Evolutionary conservation across 2,113 vertebrate species (phyloP).

Genomic region (Monopterus albus): DNA sequence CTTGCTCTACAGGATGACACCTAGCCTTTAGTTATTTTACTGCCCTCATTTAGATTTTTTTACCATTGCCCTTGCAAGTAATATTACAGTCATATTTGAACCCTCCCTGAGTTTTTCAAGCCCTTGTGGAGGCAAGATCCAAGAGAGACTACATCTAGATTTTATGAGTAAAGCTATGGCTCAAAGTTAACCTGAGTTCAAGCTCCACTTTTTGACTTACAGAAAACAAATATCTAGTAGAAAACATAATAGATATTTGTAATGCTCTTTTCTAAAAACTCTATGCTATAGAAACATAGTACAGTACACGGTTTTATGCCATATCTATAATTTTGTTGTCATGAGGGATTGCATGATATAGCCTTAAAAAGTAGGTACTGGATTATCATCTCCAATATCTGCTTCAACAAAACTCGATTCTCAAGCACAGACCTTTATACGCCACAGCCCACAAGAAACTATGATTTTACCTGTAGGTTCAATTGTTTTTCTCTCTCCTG

Average conservation of each 20-base stretch:
- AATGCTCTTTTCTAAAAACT: background rate
- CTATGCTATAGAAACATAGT: background rate
- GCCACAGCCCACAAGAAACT: slow-evolving; percentile 9
- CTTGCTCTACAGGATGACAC: slow-evolving; percentile 47
- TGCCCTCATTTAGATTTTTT: slow-evolving; percentile 36
- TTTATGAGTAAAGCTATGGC: slow-evolving; percentile 31
- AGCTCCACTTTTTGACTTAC: slow-evolving; percentile 42
- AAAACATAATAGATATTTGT: slow-evolving; percentile 39
- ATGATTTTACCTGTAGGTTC: slow-evolving; percentile 4
- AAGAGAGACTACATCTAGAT: slow-evolving; percentile 32
- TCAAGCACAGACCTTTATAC: background rate
- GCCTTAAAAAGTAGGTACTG: slow-evolving; percentile 18
- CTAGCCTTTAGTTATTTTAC: slow-evolving; percentile 45
- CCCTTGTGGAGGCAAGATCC: slow-evolving; percentile 9
- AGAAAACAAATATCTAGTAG: slow-evolving; percentile 44
- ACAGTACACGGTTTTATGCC: no score
- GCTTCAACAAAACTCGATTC: no score
- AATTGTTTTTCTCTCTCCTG: background rate
- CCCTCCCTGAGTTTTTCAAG: slow-evolving; percentile 19
- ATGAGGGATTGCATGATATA: background rate
- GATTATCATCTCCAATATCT: slow-evolving; percentile 8
- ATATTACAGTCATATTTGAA: slow-evolving; percentile 33
- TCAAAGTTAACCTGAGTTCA: slow-evolving; percentile 32
- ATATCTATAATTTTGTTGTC: slow-evolving; percentile 19
- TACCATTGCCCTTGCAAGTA: slow-evolving; percentile 33